These are phyloP conservation scores for Incurvaria masculella DNA, from an alignment of 2,888 invertebrate species.

Conservation along the genomic window DNA sequence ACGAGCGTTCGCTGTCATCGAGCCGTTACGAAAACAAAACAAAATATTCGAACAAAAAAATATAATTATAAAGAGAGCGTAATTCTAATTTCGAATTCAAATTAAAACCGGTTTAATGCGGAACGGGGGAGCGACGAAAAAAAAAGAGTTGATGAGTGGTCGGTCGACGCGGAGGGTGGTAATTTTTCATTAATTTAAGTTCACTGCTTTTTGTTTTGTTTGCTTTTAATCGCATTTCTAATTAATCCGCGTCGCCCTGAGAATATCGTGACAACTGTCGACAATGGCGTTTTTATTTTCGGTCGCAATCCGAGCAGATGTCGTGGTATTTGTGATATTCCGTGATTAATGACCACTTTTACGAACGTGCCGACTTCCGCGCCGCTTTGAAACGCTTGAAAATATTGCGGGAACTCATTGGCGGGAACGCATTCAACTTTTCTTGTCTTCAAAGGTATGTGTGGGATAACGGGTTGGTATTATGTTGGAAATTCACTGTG, in stretches of 20 bases:
- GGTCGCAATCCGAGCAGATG: slow-evolving; percentile 52
- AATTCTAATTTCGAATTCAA: slow-evolving; percentile 59
- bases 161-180: slow-evolving; percentile 52
- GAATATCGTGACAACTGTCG: slow-evolving; percentile 59
- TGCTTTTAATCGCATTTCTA: slow-evolving; percentile 59
- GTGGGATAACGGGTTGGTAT: no score
- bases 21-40: not conserved
- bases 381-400: no score
- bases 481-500: no score
- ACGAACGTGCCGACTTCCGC: slow-evolving; percentile 58
- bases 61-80: slow-evolving; percentile 57
- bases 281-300: slow-evolving; percentile 51
- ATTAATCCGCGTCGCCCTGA: slow-evolving; percentile 49
- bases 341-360: slow-evolving; percentile 58
- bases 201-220: slow-evolving; percentile 59
- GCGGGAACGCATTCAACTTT: no score
- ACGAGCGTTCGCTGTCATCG: not conserved
- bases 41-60: slow-evolving; percentile 30
- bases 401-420: no score
- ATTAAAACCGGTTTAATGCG: slow-evolving; percentile 59
- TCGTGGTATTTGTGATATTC: slow-evolving; percentile 58
- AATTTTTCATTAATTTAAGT: slow-evolving; percentile 60
- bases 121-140: slow-evolving; percentile 47
- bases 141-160: slow-evolving; percentile 53
- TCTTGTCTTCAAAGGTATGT: no score